Percentiles rank a stretch among this genome's conserved stretches.
Evolutionary conservation across 1,140 invertebrate genomes (phyloP).

Genomic region (Cydia splendana): DNA sequence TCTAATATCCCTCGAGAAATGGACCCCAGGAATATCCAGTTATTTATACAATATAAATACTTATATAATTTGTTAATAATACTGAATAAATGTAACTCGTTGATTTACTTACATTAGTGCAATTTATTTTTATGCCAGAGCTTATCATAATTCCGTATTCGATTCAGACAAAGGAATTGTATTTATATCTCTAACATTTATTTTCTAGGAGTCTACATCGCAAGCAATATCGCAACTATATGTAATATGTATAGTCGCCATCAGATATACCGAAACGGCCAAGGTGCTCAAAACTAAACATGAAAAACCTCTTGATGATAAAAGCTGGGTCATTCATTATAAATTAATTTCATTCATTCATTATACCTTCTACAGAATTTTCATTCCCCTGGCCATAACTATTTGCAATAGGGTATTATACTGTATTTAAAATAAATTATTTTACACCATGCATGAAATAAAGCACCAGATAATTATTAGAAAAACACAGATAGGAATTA

Average conservation of each 20-base stretch:
- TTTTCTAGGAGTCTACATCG: not conserved
- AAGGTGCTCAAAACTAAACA: not conserved
- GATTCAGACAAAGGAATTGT: not conserved
- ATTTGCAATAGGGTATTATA: too few species aligned
- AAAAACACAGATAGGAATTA: too few species aligned
- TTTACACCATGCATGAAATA: too few species aligned
- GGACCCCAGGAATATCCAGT: not conserved
- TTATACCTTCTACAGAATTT: too few species aligned
- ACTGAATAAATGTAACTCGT: constrained; percentile 1
- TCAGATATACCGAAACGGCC: not conserved
- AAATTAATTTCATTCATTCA: too few species aligned
- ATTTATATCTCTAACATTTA: not conserved
- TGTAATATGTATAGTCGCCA: not conserved
- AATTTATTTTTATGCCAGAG: constrained; percentile 8
- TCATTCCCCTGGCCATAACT: too few species aligned
- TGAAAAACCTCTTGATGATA: not conserved
- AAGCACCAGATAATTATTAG: too few species aligned
- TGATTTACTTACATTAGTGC: not conserved
- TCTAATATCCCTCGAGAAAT: too few species aligned
- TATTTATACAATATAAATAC: not conserved
- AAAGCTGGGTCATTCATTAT: too few species aligned
- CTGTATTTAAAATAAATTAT: too few species aligned
- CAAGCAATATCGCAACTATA: not conserved
- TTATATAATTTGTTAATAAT: constrained; percentile 6
- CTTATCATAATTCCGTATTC: not conserved